These are phyloP conservation scores for Oreochromis spilurus DNA, from an alignment of 2,113 vertebrate species.

Conservation along the genomic window DNA sequence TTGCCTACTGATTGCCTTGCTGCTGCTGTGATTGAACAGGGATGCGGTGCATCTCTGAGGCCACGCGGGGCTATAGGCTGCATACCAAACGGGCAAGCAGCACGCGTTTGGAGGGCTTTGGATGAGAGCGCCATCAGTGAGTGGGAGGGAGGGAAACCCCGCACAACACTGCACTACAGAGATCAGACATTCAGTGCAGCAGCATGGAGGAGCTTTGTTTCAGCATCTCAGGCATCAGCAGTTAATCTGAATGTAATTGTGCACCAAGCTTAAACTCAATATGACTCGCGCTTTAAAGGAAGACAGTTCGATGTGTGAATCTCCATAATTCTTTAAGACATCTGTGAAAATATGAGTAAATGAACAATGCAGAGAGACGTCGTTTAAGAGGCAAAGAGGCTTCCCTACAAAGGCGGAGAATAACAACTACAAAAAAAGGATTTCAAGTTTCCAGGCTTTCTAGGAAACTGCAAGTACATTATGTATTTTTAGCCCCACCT, in stretches of 20 bases:
- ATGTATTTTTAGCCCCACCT: background rate
- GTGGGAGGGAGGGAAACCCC: conserved; percentile 56
- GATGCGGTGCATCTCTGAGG: conserved; percentile 9
- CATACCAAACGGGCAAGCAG: conserved; percentile 32
- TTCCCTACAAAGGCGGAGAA: background rate
- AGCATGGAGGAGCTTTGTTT: background rate
- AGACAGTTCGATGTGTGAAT: background rate
- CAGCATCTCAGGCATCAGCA: background rate
- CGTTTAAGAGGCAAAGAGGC: background rate
- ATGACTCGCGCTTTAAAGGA: background rate
- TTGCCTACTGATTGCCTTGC: conserved; percentile 35
- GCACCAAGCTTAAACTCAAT: background rate
- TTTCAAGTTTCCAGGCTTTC: background rate
- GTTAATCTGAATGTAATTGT: conserved; percentile 5
- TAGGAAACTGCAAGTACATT: background rate
- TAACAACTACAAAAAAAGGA: background rate
- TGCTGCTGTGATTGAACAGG: conserved; percentile 21
- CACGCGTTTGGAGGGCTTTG: background rate
- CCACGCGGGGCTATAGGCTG: conserved; percentile 14
- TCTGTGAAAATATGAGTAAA: background rate
- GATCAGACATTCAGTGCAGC: conserved; percentile 16
- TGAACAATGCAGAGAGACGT: background rate
- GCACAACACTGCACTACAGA: background rate
- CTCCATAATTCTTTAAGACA: background rate
- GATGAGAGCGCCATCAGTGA: conserved; percentile 7